Base-by-base conservation (phyloP, 2,888 invertebrate genomes). In the Patella pellucida region DNA sequence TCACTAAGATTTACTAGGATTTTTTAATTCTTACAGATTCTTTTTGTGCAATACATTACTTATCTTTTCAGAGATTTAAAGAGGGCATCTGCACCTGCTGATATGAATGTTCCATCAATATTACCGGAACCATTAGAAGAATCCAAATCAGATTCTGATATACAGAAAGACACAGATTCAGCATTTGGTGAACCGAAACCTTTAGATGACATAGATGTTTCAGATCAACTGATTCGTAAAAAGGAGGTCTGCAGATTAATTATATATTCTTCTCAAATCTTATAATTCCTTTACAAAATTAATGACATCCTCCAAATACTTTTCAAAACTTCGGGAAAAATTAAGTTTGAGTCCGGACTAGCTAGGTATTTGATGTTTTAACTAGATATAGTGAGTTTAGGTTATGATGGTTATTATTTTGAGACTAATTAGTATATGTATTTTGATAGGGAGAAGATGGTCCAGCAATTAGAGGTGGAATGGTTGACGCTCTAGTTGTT, bases 401-500 rank as follows among this genome's bases (percentile, higher is more conserved):
- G 41, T 9, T 41, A 41, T 7, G 41, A 9, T 41, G 41, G 41
- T 41, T 9, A 41, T 41, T 41, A 41, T 41, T 41, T 41, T 41
- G 41, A 41, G 7, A 41, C 7, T 41, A 1, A 41, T 41, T 9
- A 41, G 41, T 41, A 5, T 56, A 62, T 52, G 12, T 54, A 14
- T 31, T 72, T 74, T 77, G 12, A 72, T 41, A 88, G 87, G 83
- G 83, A 50, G 96, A 95, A 88, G 97, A 97, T 79, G 96, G 96
- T 4, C 96, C 96, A 12, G 89, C 89, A 12, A 86, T 90, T 15
- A 81, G 88, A 77, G 99, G 99, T 12, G 99, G 98, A 11, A 94
- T 96, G 80, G 94, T 96, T 1, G 97, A 99, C 91, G 98, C 97
- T 1, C 94, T 99, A 74, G 95, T 99, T 80, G 97, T 98, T 68